These are phyloP conservation scores for Aphidius ervi DNA, from an alignment of 1,140 invertebrate genomes.

Conservation along the genomic window DNA sequence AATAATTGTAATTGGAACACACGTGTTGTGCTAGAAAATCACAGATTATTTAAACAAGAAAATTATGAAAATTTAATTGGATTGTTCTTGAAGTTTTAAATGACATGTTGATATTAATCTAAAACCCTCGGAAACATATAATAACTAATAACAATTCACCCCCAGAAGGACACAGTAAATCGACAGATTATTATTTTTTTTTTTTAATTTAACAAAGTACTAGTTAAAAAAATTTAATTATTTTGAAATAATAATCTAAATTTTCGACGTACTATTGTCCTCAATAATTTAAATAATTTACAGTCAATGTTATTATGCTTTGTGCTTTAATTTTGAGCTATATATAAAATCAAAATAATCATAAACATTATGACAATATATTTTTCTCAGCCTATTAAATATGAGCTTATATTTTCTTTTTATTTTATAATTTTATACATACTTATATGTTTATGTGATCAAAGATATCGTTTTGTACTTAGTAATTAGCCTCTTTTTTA, in stretches of 20 bases:
- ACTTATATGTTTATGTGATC: too few relatives aligned
- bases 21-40: neutral
- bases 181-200: constrained; percentile 1
- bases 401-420: too few relatives aligned
- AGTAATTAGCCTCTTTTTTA: too few relatives aligned
- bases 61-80: constrained; percentile 21
- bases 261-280: too few relatives aligned
- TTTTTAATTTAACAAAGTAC: neutral
- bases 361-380: too few relatives aligned
- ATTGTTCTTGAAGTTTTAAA: constrained; percentile 16
- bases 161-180: constrained; percentile 10
- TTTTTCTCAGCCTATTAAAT: too few relatives aligned
- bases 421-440: too few relatives aligned
- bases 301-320: too few relatives aligned
- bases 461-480: too few relatives aligned
- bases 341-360: too few relatives aligned
- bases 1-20: neutral
- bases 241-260: neutral
- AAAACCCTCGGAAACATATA: constrained; percentile 9
- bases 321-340: too few relatives aligned
- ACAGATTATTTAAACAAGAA: constrained; percentile 4
- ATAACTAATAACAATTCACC: constrained; percentile 8
- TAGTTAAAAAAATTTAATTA: neutral
- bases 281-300: too few relatives aligned
- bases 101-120: constrained; percentile 8